Conservation (phyloP, 2,113 vertebrate genomes). For the Nipponia nippon region DNA sequence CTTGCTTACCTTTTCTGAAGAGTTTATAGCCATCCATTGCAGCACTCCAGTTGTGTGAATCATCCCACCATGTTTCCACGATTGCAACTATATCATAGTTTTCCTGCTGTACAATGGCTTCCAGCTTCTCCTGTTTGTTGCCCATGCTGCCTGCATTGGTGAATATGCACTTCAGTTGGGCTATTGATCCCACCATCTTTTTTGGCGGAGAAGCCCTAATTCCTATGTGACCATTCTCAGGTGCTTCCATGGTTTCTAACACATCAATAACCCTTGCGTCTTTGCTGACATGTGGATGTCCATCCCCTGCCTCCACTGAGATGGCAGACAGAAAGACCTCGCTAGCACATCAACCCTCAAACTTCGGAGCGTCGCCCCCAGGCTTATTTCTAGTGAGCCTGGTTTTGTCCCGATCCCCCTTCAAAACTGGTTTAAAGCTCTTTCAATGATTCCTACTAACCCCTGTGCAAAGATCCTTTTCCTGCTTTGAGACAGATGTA, state of each 20-base stretch:
- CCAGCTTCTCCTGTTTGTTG: background rate
- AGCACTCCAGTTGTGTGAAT: background rate
- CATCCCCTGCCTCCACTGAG: background rate
- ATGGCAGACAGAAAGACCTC: background rate
- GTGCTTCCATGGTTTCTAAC: background rate
- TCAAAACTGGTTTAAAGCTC: background rate
- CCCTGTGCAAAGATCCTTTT: background rate
- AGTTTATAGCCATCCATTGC: background rate
- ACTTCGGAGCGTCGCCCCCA: accelerated
- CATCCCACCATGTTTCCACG: background rate
- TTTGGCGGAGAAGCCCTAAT: background rate
- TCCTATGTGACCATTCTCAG: no score
- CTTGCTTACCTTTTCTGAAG: background rate
- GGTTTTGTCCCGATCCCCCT: background rate
- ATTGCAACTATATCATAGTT: background rate
- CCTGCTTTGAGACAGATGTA: background rate
- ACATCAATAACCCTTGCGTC: no score
- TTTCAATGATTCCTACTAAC: background rate
- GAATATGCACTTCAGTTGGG: no score
- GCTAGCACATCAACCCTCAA: background rate
- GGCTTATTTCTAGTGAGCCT: background rate
- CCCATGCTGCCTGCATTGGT: accelerated
- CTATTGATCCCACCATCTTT: background rate
- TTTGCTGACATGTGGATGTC: background rate
- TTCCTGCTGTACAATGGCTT: background rate